phyloP scores from a whole-genome alignment of 2,113 vertebrate species.

The Saccopteryx leptura region DNA sequence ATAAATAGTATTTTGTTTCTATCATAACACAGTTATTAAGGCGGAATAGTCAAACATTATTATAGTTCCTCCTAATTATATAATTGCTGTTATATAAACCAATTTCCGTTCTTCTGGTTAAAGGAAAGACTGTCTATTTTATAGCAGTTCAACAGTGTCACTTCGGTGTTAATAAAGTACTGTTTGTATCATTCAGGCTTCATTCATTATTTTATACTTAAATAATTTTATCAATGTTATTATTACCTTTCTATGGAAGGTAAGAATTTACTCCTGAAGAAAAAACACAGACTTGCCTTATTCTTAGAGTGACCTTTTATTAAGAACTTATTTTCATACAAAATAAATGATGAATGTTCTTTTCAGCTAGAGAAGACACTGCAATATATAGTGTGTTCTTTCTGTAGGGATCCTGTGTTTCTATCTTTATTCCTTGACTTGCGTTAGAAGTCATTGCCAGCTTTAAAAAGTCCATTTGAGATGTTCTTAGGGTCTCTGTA shows the following conservation, averaged over 20 bases:
- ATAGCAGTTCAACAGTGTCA: constrained; percentile 1
- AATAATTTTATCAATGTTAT: constrained; percentile 49
- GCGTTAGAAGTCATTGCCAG: neutral
- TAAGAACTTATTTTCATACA: constrained; percentile 11
- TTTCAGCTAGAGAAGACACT: neutral
- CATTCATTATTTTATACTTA: neutral
- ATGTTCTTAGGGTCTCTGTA: neutral
- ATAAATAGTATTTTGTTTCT: constrained; percentile 81
- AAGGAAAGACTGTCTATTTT: constrained; percentile 62
- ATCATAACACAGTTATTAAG: constrained; percentile 77
- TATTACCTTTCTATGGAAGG: neutral
- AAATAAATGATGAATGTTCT: neutral
- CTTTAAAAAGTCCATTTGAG: neutral
- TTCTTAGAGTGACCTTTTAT: constrained; percentile 1
- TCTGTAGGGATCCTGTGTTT: neutral
- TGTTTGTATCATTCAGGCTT: constrained; percentile 9
- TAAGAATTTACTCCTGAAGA: constrained; percentile 7
- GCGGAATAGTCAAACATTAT: constrained; percentile 73
- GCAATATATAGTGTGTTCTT: neutral
- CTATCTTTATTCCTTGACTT: neutral
- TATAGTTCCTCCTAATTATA: constrained; percentile 73
- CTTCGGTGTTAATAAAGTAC: constrained; percentile 38
- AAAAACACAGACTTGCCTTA: constrained; percentile 9
- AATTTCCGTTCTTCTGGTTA: constrained; percentile 69
- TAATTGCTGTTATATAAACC: constrained; percentile 74